Conservation (phyloP, 2,113 vertebrate genomes). For the Pandion haliaetus region DNA sequence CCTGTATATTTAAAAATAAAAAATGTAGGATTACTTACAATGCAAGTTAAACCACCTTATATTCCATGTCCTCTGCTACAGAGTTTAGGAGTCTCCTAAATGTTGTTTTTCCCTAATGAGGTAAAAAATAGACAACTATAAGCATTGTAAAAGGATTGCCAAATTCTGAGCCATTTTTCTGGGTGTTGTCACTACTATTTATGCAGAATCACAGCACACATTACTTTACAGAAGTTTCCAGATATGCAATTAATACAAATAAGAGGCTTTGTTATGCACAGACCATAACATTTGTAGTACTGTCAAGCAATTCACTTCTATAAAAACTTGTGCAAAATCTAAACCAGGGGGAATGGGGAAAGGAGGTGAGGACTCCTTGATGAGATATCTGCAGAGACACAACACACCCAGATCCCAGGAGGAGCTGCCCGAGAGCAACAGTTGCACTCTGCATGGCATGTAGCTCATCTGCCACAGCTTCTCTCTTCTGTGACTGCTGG, state of each 20-base stretch:
- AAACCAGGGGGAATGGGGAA: neutral
- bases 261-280: neutral
- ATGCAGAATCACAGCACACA: neutral
- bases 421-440: neutral
- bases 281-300: neutral
- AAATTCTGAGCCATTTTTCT: neutral
- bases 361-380: neutral
- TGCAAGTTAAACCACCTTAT: neutral
- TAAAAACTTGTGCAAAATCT: neutral
- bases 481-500: neutral
- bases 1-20: neutral
- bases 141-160: neutral
- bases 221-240: neutral
- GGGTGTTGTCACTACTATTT: neutral
- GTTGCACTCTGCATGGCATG: neutral
- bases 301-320: neutral
- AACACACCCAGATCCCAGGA: neutral
- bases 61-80: neutral
- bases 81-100: neutral
- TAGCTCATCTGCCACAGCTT: neutral
- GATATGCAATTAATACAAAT: neutral
- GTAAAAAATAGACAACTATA: neutral
- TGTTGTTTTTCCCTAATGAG: neutral
- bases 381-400: neutral
- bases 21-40: neutral